Conservation (phyloP, 2,888 invertebrate genomes). For the Ctena decussata region DNA sequence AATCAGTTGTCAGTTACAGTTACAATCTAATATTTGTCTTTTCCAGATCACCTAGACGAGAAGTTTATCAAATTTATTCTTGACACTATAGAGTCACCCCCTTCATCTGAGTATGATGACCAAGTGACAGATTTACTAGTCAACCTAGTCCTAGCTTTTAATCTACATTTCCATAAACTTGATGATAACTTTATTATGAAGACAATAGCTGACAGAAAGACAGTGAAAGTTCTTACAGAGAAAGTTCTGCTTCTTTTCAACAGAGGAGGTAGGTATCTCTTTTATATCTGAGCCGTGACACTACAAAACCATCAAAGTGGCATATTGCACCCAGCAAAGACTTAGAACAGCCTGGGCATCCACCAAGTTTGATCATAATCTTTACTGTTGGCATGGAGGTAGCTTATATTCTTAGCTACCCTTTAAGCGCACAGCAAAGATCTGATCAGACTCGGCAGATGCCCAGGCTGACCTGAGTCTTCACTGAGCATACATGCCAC, state of each 20-base stretch:
- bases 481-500: too few relatives aligned
- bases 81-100: slow-evolving; percentile 93
- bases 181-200: slow-evolving; percentile 85
- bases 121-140: slow-evolving; percentile 95
- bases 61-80: slow-evolving; percentile 94
- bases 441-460: too few relatives aligned
- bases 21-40: background rate
- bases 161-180: slow-evolving; percentile 92
- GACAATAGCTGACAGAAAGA: slow-evolving; percentile 86
- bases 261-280: slow-evolving; percentile 90
- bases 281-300: too few relatives aligned
- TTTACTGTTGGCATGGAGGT: too few relatives aligned
- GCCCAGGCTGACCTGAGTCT: too few relatives aligned
- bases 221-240: slow-evolving; percentile 96
- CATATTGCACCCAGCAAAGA: too few relatives aligned
- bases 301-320: too few relatives aligned
- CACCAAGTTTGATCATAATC: too few relatives aligned
- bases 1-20: too few relatives aligned
- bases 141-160: slow-evolving; percentile 94
- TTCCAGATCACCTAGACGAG: slow-evolving; percentile 93
- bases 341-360: too few relatives aligned
- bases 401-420: too few relatives aligned
- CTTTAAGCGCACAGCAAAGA: too few relatives aligned
- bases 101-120: slow-evolving; percentile 93
- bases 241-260: slow-evolving; percentile 95